Percentiles rank a stretch among this genome's conserved stretches.
Conservation (phyloP, 2,797 vertebrate genomes). For the Aphelocoma californica region DNA sequence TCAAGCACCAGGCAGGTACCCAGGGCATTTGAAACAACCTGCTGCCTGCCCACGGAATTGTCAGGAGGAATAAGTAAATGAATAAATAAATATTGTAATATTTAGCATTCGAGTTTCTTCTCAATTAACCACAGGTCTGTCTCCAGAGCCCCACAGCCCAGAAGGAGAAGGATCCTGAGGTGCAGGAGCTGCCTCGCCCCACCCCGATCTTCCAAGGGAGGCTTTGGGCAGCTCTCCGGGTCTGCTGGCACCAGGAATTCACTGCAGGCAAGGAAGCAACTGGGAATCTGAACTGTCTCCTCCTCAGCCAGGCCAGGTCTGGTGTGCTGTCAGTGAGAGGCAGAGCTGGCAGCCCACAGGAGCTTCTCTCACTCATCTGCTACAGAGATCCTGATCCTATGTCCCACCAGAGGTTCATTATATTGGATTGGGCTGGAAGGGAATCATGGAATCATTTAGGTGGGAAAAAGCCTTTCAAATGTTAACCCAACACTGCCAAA, state of each 20-base stretch:
- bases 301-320: background rate
- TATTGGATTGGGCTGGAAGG: fast-evolving
- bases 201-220: fast-evolving
- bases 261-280: background rate
- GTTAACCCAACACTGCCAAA: background rate
- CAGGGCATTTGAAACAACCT: background rate
- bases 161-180: background rate
- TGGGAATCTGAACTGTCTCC: background rate
- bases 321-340: background rate
- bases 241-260: background rate
- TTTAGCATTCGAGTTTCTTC: too few relatives aligned
- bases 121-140: background rate
- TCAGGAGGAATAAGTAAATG: background rate
- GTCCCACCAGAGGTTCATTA: background rate
- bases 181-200: background rate
- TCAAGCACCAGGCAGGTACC: background rate
- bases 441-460: background rate
- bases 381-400: background rate
- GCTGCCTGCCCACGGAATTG: fast-evolving
- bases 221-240: background rate
- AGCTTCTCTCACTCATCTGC: background rate
- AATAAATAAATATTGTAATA: background rate
- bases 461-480: background rate
- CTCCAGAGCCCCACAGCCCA: background rate
- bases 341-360: background rate